A percentile compares a stretch with the other conserved stretches of the same genome.
Evolutionary conservation across 2,797 vertebrate species (phyloP).

Genomic region (Delichon dasypus): DNA sequence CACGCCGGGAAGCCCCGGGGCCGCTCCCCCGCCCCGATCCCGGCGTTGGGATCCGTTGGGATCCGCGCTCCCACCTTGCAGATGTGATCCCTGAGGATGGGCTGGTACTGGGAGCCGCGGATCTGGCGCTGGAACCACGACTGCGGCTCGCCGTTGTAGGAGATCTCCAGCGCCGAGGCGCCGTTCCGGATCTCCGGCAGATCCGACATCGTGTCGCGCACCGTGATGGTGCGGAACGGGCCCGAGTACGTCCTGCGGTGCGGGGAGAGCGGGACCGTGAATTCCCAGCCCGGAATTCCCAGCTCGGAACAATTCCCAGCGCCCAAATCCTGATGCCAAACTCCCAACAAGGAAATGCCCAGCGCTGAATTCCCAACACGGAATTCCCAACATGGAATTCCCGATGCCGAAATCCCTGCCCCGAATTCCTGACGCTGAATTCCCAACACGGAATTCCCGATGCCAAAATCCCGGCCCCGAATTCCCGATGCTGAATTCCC

Average conservation of each 20-base stretch:
- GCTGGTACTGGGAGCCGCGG: constrained; percentile 93
- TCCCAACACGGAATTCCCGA: no score
- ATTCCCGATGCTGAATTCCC: no score
- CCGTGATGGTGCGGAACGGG: constrained; percentile 94
- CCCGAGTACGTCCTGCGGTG: constrained; percentile 85
- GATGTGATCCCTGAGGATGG: constrained; percentile 95
- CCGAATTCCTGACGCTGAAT: no score
- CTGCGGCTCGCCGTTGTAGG: constrained; percentile 95
- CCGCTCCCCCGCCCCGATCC: no score
- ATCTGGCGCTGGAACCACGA: constrained; percentile 99
- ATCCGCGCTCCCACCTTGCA: constrained; percentile 83
- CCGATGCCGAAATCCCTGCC: no score
- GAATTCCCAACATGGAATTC: no score
- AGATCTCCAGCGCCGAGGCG: constrained; percentile 88
- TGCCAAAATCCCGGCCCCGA: no score
- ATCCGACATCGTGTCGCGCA: constrained; percentile 96
- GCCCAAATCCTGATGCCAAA: no score
- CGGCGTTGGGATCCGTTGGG: not conserved
- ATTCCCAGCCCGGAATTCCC: not conserved
- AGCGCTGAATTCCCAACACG: accelerated
- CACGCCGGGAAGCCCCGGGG: not conserved
- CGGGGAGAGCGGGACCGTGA: no score
- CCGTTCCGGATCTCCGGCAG: constrained; percentile 95
- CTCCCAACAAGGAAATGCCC: no score
- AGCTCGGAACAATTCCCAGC: not conserved